Percentiles rank a stretch among this genome's conserved stretches.
phyloP scores from a whole-genome alignment of 2,888 invertebrate species.

The Rhingia campestris region DNA sequence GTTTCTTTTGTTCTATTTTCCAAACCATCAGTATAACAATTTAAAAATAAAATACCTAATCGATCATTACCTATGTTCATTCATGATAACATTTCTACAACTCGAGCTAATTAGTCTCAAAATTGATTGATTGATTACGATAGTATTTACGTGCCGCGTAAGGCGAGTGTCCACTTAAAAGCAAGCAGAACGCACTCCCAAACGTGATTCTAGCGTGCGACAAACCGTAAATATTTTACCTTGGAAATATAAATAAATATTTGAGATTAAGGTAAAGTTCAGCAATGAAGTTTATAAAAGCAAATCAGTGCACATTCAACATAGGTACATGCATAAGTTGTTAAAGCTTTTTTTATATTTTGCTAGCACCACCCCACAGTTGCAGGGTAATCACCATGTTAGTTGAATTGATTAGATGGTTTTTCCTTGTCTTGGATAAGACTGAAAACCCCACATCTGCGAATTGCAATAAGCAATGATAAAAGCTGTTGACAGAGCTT shows the following conservation, averaged over 20 bases:
- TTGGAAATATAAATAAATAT: neutral
- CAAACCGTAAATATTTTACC: neutral
- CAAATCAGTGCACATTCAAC: neutral
- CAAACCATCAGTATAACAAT: neutral
- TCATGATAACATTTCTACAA: neutral
- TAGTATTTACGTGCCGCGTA: slow-evolving; percentile 30
- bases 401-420: too few species aligned
- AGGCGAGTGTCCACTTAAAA: neutral
- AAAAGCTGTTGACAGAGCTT: slow-evolving; percentile 42
- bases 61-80: slow-evolving; percentile 3
- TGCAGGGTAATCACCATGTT: too few species aligned
- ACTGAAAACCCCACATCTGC: neutral
- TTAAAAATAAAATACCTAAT: neutral
- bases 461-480: neutral
- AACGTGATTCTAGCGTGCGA: too few species aligned
- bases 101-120: neutral
- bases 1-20: too few species aligned
- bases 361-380: too few species aligned
- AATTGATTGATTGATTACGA: slow-evolving; percentile 1
- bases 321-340: too few species aligned
- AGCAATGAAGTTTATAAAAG: neutral
- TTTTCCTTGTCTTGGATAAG: neutral
- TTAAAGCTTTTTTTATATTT: too few species aligned
- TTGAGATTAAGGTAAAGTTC: neutral
- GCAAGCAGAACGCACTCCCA: too few species aligned